A percentile compares a stretch with the other conserved stretches of the same genome.
phyloP scores from a whole-genome alignment of 2,113 vertebrate genomes.

The Rostratula benghalensis region DNA sequence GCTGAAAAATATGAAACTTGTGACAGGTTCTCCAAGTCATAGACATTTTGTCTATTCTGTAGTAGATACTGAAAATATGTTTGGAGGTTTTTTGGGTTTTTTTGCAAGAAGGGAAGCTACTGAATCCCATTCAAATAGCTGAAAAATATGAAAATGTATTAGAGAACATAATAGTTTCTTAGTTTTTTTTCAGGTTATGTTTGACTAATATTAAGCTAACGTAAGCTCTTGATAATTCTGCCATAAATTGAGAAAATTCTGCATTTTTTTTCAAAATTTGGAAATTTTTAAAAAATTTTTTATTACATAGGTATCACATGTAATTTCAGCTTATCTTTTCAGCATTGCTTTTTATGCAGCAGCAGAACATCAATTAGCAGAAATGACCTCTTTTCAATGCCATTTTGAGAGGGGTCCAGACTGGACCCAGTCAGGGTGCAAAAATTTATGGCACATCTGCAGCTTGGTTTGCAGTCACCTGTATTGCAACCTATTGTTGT shows the following conservation, averaged over 20 bases:
- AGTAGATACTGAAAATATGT: background rate
- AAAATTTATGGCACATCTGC: rapidly evolving
- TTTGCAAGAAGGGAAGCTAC: background rate
- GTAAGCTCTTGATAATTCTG: background rate
- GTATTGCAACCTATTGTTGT: background rate
- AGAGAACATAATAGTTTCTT: background rate
- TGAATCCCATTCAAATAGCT: background rate
- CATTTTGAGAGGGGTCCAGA: background rate
- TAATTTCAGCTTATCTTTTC: background rate
- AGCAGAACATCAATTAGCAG: background rate
- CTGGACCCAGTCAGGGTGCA: background rate
- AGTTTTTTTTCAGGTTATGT: background rate
- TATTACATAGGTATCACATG: rapidly evolving
- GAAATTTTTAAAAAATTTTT: too few relatives aligned
- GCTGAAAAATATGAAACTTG: background rate
- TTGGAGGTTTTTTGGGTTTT: too few relatives aligned
- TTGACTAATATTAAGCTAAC: background rate
- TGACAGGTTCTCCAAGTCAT: slow-evolving; percentile 26
- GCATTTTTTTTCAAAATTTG: background rate
- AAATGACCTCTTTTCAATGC: background rate
- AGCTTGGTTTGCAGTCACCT: background rate
- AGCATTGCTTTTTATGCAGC: rapidly evolving
- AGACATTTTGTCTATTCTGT: background rate
- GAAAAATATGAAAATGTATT: background rate
- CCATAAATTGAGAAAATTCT: background rate